Percentiles rank a stretch among this genome's conserved stretches.
phyloP scores from a whole-genome alignment of 2,797 vertebrate genomes.

The Sphenodon punctatus region DNA sequence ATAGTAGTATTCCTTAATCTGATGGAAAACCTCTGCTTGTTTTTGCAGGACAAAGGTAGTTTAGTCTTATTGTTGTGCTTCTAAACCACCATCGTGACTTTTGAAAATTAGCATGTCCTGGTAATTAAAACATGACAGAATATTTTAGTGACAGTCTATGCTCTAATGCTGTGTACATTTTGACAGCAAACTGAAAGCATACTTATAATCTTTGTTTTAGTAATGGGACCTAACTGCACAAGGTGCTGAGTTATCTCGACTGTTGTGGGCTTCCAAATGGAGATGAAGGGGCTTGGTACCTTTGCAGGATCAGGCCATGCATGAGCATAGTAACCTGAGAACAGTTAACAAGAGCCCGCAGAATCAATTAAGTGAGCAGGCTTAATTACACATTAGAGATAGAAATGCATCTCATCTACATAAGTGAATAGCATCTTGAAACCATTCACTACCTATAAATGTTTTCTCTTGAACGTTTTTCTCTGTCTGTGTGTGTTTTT shows the following conservation, averaged over 20 bases:
- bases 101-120: not conserved
- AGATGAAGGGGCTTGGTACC: not conserved
- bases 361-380: not conserved
- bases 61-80: not conserved
- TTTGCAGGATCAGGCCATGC: not conserved
- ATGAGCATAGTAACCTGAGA: not conserved
- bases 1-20: not conserved
- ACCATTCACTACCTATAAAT: not conserved
- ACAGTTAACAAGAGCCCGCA: not conserved
- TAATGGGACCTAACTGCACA: not conserved
- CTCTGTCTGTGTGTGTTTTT: not conserved
- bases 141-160: not conserved
- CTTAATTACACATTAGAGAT: not conserved
- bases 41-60: not conserved
- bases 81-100: fast-evolving
- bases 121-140: not conserved
- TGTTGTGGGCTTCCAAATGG: not conserved
- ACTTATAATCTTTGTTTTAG: not conserved
- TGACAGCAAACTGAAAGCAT: not conserved
- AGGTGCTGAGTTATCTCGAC: not conserved
- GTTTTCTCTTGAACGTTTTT: not conserved
- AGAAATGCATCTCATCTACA: not conserved
- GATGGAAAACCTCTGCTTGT: not conserved
- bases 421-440: not conserved
- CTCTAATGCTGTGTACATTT: not conserved